A percentile compares a stretch with the other conserved stretches of the same genome.
phyloP scores from a whole-genome alignment of 2,888 invertebrate species.

The Cyaniris semiargus region DNA sequence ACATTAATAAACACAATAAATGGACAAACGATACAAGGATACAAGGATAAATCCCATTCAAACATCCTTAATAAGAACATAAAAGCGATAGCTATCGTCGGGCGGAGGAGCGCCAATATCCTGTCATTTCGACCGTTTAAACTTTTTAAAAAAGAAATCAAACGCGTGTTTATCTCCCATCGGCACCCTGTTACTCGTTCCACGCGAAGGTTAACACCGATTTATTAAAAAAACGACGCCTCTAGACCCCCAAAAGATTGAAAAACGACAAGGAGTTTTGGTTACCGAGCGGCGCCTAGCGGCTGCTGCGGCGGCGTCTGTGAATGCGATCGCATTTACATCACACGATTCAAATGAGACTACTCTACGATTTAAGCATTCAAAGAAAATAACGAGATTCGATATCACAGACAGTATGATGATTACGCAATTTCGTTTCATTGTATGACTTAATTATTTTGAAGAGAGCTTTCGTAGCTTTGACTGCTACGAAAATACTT shows the following conservation, averaged over 20 bases:
- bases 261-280: slow-evolving; percentile 67
- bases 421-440: too few species aligned
- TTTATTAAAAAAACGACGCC: slow-evolving; percentile 75
- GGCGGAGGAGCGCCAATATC: slow-evolving; percentile 59
- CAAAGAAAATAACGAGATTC: neutral
- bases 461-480: too few species aligned
- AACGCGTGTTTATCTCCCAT: slow-evolving; percentile 72
- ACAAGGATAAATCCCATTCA: slow-evolving; percentile 49
- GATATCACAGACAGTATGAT: too few species aligned
- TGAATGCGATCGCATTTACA: slow-evolving; percentile 66
- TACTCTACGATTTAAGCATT: neutral
- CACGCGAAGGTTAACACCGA: slow-evolving; percentile 79
- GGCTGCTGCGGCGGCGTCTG: slow-evolving; percentile 75
- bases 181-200: slow-evolving; percentile 78
- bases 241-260: slow-evolving; percentile 78
- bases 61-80: slow-evolving; percentile 53
- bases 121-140: slow-evolving; percentile 71
- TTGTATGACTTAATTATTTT: too few species aligned
- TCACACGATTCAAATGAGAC: slow-evolving; percentile 31
- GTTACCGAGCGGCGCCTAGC: slow-evolving; percentile 77
- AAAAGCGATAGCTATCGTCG: slow-evolving; percentile 58
- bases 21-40: slow-evolving; percentile 21
- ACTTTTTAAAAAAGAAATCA: slow-evolving; percentile 53
- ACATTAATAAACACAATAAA: slow-evolving; percentile 34
- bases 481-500: too few species aligned